These are phyloP conservation scores for Eonycteris spelaea DNA, from an alignment of 2,113 vertebrate genomes.

Conservation along the genomic window DNA sequence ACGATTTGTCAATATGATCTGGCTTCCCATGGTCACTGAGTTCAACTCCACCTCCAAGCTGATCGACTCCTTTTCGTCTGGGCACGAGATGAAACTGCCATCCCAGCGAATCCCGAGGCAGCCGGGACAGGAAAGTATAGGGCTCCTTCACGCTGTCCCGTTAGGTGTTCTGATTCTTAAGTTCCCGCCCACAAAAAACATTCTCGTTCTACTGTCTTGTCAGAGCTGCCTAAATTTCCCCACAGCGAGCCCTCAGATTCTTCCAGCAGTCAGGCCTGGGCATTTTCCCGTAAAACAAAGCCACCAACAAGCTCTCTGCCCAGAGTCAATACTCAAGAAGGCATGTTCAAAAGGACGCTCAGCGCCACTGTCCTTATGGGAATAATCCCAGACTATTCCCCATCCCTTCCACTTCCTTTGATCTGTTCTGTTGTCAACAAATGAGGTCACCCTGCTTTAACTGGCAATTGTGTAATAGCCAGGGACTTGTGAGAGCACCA, in stretches of 20 bases:
- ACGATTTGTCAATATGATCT: neutral
- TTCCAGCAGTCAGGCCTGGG: neutral
- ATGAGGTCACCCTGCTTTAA: slow-evolving; percentile 53
- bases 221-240: neutral
- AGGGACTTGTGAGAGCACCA: neutral
- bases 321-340: neutral
- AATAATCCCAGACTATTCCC: neutral
- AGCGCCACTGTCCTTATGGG: neutral
- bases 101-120: neutral
- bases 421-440: slow-evolving; percentile 20
- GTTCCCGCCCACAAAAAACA: fast-evolving
- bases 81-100: neutral
- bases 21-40: neutral
- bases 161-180: neutral
- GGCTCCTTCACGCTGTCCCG: neutral
- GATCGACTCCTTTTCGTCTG: neutral
- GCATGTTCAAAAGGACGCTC: fast-evolving
- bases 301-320: neutral
- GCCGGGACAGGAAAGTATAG: fast-evolving
- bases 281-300: neutral
- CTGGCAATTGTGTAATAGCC: neutral
- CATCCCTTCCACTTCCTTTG: neutral
- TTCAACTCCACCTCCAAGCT: neutral
- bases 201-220: fast-evolving
- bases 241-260: neutral